A percentile compares a stretch with the other conserved stretches of the same genome.
These are phyloP conservation scores for Amblyraja radiata DNA, from an alignment of 2,797 vertebrate genomes.

Conservation along the genomic window DNA sequence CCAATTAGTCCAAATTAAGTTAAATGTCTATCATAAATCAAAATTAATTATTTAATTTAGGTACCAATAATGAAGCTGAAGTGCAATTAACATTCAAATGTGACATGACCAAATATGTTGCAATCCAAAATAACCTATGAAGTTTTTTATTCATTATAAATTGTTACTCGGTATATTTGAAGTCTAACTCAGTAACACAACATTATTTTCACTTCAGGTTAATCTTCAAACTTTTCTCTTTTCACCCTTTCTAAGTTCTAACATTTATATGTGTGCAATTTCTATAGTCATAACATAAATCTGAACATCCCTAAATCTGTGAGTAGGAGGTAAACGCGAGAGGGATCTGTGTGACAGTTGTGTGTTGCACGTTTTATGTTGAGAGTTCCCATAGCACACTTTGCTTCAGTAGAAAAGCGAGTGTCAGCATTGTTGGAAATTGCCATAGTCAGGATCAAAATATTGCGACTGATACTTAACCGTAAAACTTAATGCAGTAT, in stretches of 20 bases:
- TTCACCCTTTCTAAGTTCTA: not conserved
- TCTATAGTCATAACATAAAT: not conserved
- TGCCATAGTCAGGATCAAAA: not conserved
- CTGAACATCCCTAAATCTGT: not conserved
- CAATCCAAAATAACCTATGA: not conserved
- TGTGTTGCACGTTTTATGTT: not conserved
- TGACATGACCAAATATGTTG: not conserved
- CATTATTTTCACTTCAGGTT: not conserved
- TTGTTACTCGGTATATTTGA: not conserved
- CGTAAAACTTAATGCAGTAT: not conserved
- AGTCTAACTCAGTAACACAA: not conserved
- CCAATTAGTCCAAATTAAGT: too few species aligned
- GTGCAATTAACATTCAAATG: not conserved
- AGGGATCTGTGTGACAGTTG: not conserved
- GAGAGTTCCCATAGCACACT: not conserved
- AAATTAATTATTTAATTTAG: not conserved
- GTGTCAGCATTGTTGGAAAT: not conserved
- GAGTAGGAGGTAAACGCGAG: not conserved
- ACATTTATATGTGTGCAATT: not conserved
- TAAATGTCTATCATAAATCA: not conserved
- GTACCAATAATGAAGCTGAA: not conserved
- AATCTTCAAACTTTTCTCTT: not conserved
- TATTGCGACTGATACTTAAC: not conserved
- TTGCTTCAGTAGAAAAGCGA: not conserved
- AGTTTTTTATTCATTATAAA: not conserved